Conservation (phyloP, 2,797 vertebrate species). For the Takifugu ocellatus region DNA sequence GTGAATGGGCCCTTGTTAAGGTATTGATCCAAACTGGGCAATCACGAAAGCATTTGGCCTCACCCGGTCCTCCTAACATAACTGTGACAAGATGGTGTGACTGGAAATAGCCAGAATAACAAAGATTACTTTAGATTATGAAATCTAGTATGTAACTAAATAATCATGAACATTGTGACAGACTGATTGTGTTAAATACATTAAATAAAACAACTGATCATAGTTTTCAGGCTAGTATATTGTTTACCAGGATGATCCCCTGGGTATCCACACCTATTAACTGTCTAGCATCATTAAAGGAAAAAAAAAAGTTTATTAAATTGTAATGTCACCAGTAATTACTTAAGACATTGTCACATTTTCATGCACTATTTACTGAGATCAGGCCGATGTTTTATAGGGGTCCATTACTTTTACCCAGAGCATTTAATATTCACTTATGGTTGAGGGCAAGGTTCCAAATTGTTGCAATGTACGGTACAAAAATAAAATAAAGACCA, state of each 20-base stretch:
- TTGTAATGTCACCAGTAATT: not conserved
- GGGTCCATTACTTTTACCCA: not conserved
- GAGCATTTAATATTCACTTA: not conserved
- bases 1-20: conserved; percentile 38
- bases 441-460: not conserved
- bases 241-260: no score
- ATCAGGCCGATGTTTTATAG: not conserved
- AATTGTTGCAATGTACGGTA: not conserved
- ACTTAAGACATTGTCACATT: not conserved
- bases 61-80: conserved; percentile 10
- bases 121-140: not conserved
- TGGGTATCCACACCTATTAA: no score
- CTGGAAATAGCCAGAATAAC: not conserved
- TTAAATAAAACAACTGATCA: no score
- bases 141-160: no score
- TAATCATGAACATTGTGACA: no score
- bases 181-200: no score
- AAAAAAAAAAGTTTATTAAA: not conserved
- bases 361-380: not conserved
- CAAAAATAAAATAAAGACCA: not conserved
- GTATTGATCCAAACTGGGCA: conserved; percentile 43
- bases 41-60: conserved; percentile 32
- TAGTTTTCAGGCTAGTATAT: no score
- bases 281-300: no score
- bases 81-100: conserved; percentile 2